Evolutionary conservation across 2,888 invertebrate genomes (phyloP).

Genomic region (Allygus modestus): DNA sequence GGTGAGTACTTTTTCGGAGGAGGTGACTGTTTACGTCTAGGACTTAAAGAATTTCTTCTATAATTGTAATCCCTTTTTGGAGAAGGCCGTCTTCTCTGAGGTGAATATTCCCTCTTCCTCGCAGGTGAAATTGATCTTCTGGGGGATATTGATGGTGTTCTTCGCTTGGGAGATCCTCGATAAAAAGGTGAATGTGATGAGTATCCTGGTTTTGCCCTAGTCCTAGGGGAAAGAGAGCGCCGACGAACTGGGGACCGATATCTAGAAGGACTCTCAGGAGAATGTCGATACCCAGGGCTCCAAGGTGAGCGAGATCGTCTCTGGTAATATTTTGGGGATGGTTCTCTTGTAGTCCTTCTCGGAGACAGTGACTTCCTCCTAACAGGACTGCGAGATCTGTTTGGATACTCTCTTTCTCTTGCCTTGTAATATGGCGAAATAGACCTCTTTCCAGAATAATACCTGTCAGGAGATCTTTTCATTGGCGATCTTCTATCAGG

Average conservation of each 20-base stretch:
- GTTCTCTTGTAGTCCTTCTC: neutral
- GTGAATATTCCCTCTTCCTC: slow-evolving; percentile 40
- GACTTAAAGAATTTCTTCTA: slow-evolving; percentile 46
- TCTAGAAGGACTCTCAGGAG: slow-evolving; percentile 16
- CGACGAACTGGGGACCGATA: slow-evolving; percentile 28
- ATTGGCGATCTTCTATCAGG: slow-evolving; percentile 51
- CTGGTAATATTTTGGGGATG: slow-evolving; percentile 33
- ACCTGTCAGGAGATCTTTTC: slow-evolving; percentile 45
- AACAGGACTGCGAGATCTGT: slow-evolving; percentile 55
- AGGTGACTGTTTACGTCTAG: slow-evolving; percentile 38
- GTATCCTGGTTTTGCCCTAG: neutral
- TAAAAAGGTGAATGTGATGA: slow-evolving; percentile 1
- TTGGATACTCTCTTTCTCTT: slow-evolving; percentile 27
- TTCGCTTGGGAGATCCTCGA: slow-evolving; percentile 26
- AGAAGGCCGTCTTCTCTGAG: slow-evolving; percentile 36
- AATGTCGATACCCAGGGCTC: slow-evolving; percentile 33
- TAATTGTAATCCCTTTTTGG: slow-evolving; percentile 42
- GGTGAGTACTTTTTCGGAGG: slow-evolving; percentile 48
- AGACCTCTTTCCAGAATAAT: slow-evolving; percentile 42
- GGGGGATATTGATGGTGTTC: slow-evolving; percentile 41
- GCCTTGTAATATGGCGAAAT: slow-evolving; percentile 44
- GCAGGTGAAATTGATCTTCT: slow-evolving; percentile 38
- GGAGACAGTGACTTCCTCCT: slow-evolving; percentile 55
- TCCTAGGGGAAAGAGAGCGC: slow-evolving; percentile 25
- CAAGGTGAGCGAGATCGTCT: slow-evolving; percentile 47